Evolutionary conservation across 2,797 vertebrate species (phyloP), one percentile per base, ranked within the genome.

Genomic region (Steatocranus sp.): DNA sequence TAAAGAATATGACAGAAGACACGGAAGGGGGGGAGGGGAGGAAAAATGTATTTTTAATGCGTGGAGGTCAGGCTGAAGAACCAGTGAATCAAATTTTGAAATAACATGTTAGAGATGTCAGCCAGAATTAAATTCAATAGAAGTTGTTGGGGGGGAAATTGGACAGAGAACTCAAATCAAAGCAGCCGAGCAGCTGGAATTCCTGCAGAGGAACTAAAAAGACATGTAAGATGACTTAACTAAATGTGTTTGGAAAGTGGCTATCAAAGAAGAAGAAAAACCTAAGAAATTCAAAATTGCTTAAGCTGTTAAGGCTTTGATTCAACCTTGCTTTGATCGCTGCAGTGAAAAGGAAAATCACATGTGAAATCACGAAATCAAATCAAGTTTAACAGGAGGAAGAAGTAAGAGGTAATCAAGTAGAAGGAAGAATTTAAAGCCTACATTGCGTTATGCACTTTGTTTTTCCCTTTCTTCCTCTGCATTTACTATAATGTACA

Each of bases 1-100:
- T 83, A 79, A 76, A 85, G 76, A 90, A 82, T 83, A 86, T 87
- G 86, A 91, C 84, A 87, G 63, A 74, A 84, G 89, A 90, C 86
- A 90, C 83, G 83, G 41, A 68, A 86, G 30, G 8, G 30, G 7
- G 18, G 30, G 54, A 17, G 27, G 11, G 56, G 30, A 79, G 66
- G n/a, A 15, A 73, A 85, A 61, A 54, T 14, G 75, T 54, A 73
- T 32, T 73, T 49, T 73, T 73, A 73, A 81, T 82, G 83, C 63
- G 78, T 51, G 48, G 79, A 84, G 76, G 79, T 91, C 83, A 79
- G 80, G 79, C 49, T 56, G 25, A 74, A 73, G 81, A 84, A 83
- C 73, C 83, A 49, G 8, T 51, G 54, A 78, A 83, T 87, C 80
- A 61, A 49, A 78, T 54, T 88, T 87, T 81, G 51, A 82, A 87